Evolutionary conservation across 2,888 invertebrate genomes (phyloP).

Genomic region (Hemistola chrysoprasaria): DNA sequence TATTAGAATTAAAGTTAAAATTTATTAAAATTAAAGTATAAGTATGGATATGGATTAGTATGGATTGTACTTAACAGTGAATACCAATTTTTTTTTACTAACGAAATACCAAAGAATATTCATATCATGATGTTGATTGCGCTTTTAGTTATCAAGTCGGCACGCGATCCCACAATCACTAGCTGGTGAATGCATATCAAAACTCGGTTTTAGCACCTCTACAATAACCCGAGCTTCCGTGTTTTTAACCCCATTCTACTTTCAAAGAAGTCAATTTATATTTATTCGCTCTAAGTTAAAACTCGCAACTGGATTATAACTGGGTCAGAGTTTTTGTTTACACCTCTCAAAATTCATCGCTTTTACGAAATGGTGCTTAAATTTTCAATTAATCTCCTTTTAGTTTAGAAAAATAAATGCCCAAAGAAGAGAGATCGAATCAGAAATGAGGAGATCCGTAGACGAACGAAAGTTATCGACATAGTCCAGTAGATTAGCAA

Average conservation of each 20-base stretch:
- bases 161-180: slow-evolving; percentile 73
- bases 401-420: too few relatives aligned
- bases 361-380: not conserved
- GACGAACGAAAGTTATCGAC: too few relatives aligned
- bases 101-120: slow-evolving; percentile 37
- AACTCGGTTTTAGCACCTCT: slow-evolving; percentile 66
- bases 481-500: too few relatives aligned
- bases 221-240: slow-evolving; percentile 51
- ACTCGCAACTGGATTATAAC: slow-evolving; percentile 8
- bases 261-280: slow-evolving; percentile 43
- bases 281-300: slow-evolving; percentile 34
- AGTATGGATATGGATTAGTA: too few relatives aligned
- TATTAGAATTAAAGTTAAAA: too few relatives aligned
- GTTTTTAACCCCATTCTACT: slow-evolving; percentile 42
- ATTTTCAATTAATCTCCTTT: too few relatives aligned
- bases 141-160: slow-evolving; percentile 68
- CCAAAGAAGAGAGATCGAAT: too few relatives aligned
- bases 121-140: slow-evolving; percentile 48
- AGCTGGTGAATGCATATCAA: slow-evolving; percentile 64
- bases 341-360: not conserved
- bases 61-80: too few relatives aligned
- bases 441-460: too few relatives aligned
- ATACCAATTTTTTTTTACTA: not conserved
- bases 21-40: too few relatives aligned
- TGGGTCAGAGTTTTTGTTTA: slow-evolving; percentile 9